phyloP scores from a whole-genome alignment of 2,888 invertebrate species.

The Pseudococcus viburni region DNA sequence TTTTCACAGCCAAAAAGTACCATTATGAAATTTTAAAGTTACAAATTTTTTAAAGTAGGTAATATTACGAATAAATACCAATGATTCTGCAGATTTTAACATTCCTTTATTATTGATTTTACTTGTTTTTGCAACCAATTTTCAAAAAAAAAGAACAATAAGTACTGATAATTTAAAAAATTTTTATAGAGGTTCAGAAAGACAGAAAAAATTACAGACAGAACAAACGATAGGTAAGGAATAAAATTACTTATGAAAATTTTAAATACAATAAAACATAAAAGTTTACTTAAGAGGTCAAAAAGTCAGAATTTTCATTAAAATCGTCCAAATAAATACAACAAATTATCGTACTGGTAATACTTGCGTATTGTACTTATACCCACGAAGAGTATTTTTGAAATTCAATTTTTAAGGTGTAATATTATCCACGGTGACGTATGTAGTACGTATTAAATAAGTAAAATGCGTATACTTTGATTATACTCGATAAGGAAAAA shows the following conservation, averaged over 20 bases:
- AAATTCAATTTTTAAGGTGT: background rate
- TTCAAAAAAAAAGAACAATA: too few relatives aligned
- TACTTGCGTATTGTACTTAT: too few relatives aligned
- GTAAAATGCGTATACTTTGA: conserved; percentile 51
- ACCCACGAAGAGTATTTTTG: background rate
- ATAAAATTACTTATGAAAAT: background rate
- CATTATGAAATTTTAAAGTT: too few relatives aligned
- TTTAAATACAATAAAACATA: background rate
- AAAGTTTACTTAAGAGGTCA: background rate
- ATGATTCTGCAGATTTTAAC: too few relatives aligned
- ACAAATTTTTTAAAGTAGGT: background rate
- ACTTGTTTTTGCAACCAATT: too few relatives aligned
- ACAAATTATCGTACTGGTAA: too few relatives aligned
- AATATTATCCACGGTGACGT: background rate
- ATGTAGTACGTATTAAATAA: conserved; percentile 9
- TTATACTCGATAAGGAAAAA: conserved; percentile 2
- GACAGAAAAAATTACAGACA: too few relatives aligned
- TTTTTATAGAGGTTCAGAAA: too few relatives aligned
- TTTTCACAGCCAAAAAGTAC: conserved; percentile 27
- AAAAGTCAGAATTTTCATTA: background rate
- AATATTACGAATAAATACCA: too few relatives aligned
- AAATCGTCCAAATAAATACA: background rate
- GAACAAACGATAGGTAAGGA: too few relatives aligned
- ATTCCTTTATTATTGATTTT: too few relatives aligned
- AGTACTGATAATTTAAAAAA: too few relatives aligned